A percentile compares a stretch with the other conserved stretches of the same genome.
Evolutionary conservation across 1,140 invertebrate genomes (phyloP).

Genomic region (Cecropterus lyciades): DNA sequence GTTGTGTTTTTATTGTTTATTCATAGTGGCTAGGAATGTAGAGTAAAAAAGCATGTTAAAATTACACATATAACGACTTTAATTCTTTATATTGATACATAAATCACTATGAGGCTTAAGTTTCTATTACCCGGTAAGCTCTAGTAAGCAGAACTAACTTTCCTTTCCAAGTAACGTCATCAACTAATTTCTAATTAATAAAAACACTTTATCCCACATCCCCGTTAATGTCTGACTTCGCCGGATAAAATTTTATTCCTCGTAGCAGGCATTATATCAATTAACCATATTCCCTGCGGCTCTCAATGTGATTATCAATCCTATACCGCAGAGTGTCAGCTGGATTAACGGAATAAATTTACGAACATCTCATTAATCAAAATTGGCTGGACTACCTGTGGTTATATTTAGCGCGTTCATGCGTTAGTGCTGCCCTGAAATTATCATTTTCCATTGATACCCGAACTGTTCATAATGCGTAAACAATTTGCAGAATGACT

Average conservation of each 20-base stretch:
- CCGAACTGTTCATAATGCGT: not conserved
- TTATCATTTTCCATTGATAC: not conserved
- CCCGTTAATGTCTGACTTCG: not conserved
- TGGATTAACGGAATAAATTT: constrained; percentile 27
- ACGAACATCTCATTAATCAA: constrained; percentile 26
- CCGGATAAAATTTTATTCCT: constrained; percentile 4
- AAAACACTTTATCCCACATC: too few relatives aligned
- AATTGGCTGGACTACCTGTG: constrained; percentile 3
- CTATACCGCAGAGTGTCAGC: constrained; percentile 24
- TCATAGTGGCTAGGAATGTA: too few relatives aligned
- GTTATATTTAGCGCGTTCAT: constrained; percentile 38
- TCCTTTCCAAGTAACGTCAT: too few relatives aligned
- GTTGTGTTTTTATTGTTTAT: too few relatives aligned
- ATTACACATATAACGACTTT: too few relatives aligned
- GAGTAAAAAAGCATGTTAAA: too few relatives aligned
- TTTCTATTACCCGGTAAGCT: too few relatives aligned
- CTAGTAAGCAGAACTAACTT: too few relatives aligned
- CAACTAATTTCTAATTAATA: too few relatives aligned
- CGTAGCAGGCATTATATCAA: constrained; percentile 17
- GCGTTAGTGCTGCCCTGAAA: not conserved
- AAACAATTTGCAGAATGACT: not conserved
- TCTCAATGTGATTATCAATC: constrained; percentile 26
- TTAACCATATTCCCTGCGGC: constrained; percentile 21
- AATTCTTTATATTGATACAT: too few relatives aligned
- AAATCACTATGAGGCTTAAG: too few relatives aligned